Evolutionary conservation across 2,113 vertebrate genomes (phyloP), one percentile per base, ranked within the genome.

Genomic region (Malaclemys terrapin): DNA sequence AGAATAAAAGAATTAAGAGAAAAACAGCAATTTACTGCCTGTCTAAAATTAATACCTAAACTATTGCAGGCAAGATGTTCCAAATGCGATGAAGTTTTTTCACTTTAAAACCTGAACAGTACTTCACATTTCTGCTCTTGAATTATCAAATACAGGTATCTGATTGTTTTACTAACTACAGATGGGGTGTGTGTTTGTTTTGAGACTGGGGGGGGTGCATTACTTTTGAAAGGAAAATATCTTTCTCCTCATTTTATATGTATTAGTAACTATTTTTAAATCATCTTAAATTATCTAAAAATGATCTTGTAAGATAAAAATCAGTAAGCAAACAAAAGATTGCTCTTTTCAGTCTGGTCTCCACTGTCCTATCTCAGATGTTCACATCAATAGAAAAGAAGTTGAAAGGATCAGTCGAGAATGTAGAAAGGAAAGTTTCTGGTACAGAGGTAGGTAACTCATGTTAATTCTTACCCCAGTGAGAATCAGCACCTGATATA

Each of bases 391-490:
- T 76, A 96, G 94, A 91, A 98, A 98, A 7, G 98, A 99, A 81
- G 72, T 99, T 94, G 97, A 93, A 89, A 98, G 96, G 88, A 97
- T 99, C 65, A 94, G 92, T 97, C 98, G 95, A 82, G 98, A 99
- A 90, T 99, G 99, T 91, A 98, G 98, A 88, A 95, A 98, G 49
- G 98, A 99, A 95, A 99, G 99, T 96, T 99, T 99, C 97, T 99
- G 99, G 99, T 98, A 99, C 91, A 98, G 99, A 99, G 99, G 99
- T 99, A 98, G 59, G 84, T 12, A 25, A 49, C 79, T 50, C 35
- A 79, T 84, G 82, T 10, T 85, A 56, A 11, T 95, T 93, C 10
- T 91, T 84, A 56, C 2, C 80, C 5, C 3, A 45, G 8, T 62
- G 35, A 57, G 82, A 82, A 56, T 82, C 35, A 83, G n/a, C 87